Base-by-base conservation (phyloP, 2,888 invertebrate genomes). In the Cistogaster globosa region DNA sequence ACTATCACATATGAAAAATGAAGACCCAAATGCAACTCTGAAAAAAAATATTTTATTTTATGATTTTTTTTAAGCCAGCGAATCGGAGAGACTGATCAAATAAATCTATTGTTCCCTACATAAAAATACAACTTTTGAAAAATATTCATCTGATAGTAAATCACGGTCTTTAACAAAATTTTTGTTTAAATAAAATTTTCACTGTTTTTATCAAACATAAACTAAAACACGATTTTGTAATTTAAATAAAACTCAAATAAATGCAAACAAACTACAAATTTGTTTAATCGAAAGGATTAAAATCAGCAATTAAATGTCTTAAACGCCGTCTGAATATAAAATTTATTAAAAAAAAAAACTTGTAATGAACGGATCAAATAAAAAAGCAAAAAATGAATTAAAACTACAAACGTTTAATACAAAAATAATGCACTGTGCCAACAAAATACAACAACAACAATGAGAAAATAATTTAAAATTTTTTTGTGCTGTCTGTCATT, bases 281-380 rank as follows among this genome's bases (percentile, higher is more conserved):
- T 68, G 55, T 72, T 72, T 55, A 80, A 79, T 80, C 68, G 67
- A 48, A 45, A 62, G 72, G 80, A 84, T 84, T 72, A 80, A 65
- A 67, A 84, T 84, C 84, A 76, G 55, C 62, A 72, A 84, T 84
- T 84, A 77, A 80, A 58, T 67, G 55, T 42, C 42, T 68, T 57
- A 60, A 65, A 71, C 48, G 32, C 4, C 45, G 45, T 51, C 32
- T 80, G 84, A 80, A 84, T 84, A 84, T 67, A 72, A 84, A 32
- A 84, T 58, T 65, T 18, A 60, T 18, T n/a, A n/a, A n/a, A n/a
- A 72, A 51, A 48, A 62, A n/a, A 79, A 57, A 63, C 60, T 26
- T 51, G 26, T 55, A 20, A 69, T 68, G 36, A 6, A 32, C 32
- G 32, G 6, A 32, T 7, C 8, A 32, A 32, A 7, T 18, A 18